Base-by-base conservation (phyloP, 2,113 vertebrate species). In the Cephalopterus ornatus region DNA sequence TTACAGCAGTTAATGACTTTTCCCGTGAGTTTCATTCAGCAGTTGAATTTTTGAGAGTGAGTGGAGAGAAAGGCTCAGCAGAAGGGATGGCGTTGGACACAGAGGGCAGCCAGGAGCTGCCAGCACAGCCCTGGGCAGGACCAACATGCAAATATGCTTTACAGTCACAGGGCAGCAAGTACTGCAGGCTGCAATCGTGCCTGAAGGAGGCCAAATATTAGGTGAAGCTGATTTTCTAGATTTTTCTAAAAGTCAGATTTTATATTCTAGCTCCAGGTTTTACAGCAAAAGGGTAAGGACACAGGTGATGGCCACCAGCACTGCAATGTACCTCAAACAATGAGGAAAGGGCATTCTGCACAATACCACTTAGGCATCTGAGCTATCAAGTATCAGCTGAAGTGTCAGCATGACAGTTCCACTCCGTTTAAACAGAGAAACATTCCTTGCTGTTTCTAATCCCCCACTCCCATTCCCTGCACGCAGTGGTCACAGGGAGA, bases 151-250 rank as follows among this genome's bases (percentile, higher is more conserved):
- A 56, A 47, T 21, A 11, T 2, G 26, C 44, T 86, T 39, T 68
- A 63, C 8, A 75, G 59, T n/a, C 61, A 55, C 26, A 39, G 76
- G 22, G 52, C 58, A 83, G 78, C 49, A 47, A 55, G 50, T 20
- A 37, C 63, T 1, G 2, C 56, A 32, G 67, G 46, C 59, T 87
- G 53, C 35, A 52, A 39, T 37, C 27, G 21, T 0, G 0, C 35
- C 55, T 55, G 22, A 71, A 52, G 26, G 35, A 67, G 16, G 30
- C 12, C 27, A 65, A 53, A 32, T 42, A 68, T 16, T 2, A 46
- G 28, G 21, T 14, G 37, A 88, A 14, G 20, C 9, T 49, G 39
- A 27, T 26, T 49, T 72, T 71, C 37, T 5, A 6, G 7, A 9
- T 24, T 74, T 63, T 82, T 26, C 59, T 33, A 46, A 24, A 27